A percentile compares a stretch with the other conserved stretches of the same genome.
Evolutionary conservation across 2,797 vertebrate species (phyloP).

Genomic region (Sandelia bainsii): DNA sequence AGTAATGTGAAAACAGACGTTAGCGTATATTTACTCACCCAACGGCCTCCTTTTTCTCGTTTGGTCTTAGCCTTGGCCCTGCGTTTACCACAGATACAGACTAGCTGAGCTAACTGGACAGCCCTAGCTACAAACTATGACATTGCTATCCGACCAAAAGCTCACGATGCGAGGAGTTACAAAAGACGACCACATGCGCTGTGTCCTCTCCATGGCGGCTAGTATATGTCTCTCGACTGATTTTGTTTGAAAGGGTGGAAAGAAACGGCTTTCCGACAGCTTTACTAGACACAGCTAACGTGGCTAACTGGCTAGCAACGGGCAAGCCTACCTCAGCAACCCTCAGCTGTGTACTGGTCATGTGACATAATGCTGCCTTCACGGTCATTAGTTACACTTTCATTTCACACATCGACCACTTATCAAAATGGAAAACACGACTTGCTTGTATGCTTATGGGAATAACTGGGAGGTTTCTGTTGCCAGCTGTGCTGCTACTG

Average conservation of each 20-base stretch:
- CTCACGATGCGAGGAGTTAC: conserved; percentile 13
- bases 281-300: conserved; percentile 64
- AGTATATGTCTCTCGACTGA: background rate
- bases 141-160: conserved; percentile 66
- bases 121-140: conserved; percentile 68
- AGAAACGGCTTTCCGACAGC: conserved; percentile 30
- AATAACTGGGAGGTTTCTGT: accelerated
- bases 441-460: background rate
- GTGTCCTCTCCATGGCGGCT: conserved; percentile 60
- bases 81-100: conserved; percentile 52
- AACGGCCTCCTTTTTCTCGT: conserved; percentile 62
- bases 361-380: conserved; percentile 70
- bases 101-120: conserved; percentile 67
- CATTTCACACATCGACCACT: no score
- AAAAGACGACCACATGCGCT: conserved; percentile 29
- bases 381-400: background rate
- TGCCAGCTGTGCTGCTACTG: background rate
- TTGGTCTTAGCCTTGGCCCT: conserved; percentile 71
- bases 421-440: background rate
- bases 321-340: conserved; percentile 67
- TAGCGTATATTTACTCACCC: conserved; percentile 65
- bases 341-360: conserved; percentile 79
- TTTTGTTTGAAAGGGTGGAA: conserved; percentile 14
- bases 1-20: conserved; percentile 21
- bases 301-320: conserved; percentile 71